Conservation (phyloP, 2,888 invertebrate genomes). For the Drosophila putrida region DNA sequence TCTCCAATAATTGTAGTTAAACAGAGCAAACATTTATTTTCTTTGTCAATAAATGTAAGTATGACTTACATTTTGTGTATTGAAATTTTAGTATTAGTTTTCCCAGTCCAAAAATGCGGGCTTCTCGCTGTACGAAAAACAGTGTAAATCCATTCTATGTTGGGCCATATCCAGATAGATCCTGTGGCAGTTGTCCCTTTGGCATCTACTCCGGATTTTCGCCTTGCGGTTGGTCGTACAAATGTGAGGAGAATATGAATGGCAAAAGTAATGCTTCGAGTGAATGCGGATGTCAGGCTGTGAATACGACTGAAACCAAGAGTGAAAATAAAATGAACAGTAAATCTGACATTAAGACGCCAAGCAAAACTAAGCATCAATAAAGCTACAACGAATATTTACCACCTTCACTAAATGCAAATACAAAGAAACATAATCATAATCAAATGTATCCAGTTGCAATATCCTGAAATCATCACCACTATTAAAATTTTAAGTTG, state of each 20-base stretch:
- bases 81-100: not conserved
- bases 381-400: no score
- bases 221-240: conserved; percentile 52
- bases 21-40: not conserved
- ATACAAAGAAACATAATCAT: not conserved
- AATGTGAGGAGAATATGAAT: conserved; percentile 3
- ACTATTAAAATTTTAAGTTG: not conserved
- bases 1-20: not conserved
- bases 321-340: not conserved
- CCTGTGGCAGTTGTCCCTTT: conserved; percentile 53
- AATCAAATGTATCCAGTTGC: no score
- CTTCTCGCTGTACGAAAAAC: not conserved
- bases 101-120: conserved; percentile 12
- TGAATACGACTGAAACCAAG: not conserved
- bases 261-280: no score
- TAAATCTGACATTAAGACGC: not conserved
- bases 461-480: no score
- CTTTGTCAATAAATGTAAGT: not conserved
- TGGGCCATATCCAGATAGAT: conserved; percentile 57
- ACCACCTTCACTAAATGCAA: not conserved
- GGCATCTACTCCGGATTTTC: conserved; percentile 55
- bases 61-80: not conserved
- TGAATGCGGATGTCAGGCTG: not conserved
- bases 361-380: not conserved
- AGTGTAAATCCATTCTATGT: conserved; percentile 65